phyloP scores from a whole-genome alignment of 2,113 vertebrate genomes.

The Tinamus guttatus region DNA sequence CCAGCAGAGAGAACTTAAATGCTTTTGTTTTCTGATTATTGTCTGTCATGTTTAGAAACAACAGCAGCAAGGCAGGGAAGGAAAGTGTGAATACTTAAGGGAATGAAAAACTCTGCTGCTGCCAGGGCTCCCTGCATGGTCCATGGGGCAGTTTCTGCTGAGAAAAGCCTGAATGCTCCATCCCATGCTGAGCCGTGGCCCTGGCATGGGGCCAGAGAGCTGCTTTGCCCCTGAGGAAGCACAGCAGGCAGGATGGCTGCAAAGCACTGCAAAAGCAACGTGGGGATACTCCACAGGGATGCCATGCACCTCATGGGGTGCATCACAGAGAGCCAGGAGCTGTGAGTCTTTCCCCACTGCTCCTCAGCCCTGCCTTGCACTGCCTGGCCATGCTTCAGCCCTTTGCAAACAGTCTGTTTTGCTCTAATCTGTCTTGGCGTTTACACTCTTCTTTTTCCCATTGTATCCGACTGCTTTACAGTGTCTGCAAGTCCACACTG shows the following conservation, averaged over 20 bases:
- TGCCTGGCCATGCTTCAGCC: not conserved
- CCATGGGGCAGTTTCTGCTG: not conserved
- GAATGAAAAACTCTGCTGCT: not conserved
- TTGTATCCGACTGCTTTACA: not conserved
- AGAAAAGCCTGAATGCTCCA: not conserved
- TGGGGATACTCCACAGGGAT: not conserved
- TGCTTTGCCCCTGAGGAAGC: not conserved
- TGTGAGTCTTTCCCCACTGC: not conserved
- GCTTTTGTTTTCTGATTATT: conserved; percentile 53
- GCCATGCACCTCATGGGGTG: rapidly evolving
- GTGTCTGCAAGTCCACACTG: not conserved
- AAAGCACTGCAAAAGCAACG: not conserved
- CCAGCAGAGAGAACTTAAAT: conserved; percentile 15
- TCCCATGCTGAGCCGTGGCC: not conserved
- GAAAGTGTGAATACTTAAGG: conserved; percentile 29
- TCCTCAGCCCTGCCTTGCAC: not conserved
- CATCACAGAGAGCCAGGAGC: not conserved
- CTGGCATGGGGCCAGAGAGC: not conserved
- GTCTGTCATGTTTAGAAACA: conserved; percentile 37
- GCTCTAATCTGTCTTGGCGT: not conserved
- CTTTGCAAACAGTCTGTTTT: not conserved
- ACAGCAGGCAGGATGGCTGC: rapidly evolving
- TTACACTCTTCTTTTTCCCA: not conserved
- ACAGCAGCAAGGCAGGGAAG: not conserved
- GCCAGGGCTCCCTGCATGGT: not conserved